A percentile compares a stretch with the other conserved stretches of the same genome.
phyloP scores from a whole-genome alignment of 2,888 invertebrate genomes.

The Prenolepis imparis region DNA sequence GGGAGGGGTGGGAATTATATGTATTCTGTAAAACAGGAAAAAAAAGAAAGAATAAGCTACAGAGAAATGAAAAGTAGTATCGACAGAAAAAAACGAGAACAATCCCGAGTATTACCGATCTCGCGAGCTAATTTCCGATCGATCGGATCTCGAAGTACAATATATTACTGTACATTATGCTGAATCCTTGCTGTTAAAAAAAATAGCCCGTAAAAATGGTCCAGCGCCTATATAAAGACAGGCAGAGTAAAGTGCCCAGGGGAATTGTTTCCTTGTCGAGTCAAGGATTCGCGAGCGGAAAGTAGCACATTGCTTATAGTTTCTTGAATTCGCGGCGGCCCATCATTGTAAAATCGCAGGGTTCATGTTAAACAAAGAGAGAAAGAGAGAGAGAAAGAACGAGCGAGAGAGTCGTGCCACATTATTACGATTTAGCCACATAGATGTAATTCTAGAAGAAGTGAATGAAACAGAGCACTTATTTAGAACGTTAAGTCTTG shows the following conservation, averaged over 20 bases:
- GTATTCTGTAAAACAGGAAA: constrained; percentile 81
- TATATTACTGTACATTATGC: constrained; percentile 74
- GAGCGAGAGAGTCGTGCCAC: constrained; percentile 69
- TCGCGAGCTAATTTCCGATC: constrained; percentile 50
- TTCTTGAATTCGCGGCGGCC: constrained; percentile 64
- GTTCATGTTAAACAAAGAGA: constrained; percentile 61
- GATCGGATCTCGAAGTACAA: constrained; percentile 76
- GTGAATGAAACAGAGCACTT: constrained; percentile 61
- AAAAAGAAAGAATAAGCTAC: constrained; percentile 63
- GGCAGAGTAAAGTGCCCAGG: constrained; percentile 77
- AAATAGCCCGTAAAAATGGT: constrained; percentile 73
- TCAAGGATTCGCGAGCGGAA: constrained; percentile 66
- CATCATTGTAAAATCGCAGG: constrained; percentile 68
- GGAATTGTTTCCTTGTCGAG: constrained; percentile 72
- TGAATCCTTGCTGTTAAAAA: constrained; percentile 74
- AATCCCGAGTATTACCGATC: constrained; percentile 73
- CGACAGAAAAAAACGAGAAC: constrained; percentile 60
- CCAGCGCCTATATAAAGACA: constrained; percentile 77
- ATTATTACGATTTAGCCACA: constrained; percentile 75
- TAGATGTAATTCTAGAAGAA: constrained; percentile 71
- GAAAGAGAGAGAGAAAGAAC: background rate
- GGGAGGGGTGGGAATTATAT: constrained; percentile 74
- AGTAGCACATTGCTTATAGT: constrained; percentile 67
- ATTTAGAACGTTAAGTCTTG: constrained; percentile 73
- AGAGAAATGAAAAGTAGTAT: constrained; percentile 61